Evolutionary conservation across 2,888 invertebrate genomes (phyloP).

Genomic region (Dendrolimus houi): DNA sequence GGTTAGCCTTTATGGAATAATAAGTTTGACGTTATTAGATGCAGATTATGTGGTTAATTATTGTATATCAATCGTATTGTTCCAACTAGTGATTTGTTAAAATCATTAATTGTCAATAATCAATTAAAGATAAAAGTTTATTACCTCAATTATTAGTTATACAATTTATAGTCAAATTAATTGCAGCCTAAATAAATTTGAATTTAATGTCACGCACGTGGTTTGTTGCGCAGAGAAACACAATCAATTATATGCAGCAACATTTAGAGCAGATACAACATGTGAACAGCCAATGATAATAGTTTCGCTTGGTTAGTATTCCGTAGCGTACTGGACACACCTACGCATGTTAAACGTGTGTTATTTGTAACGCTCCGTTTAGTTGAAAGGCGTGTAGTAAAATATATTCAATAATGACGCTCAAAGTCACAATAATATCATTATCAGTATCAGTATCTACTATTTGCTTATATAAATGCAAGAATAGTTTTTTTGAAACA

Average conservation of each 20-base stretch:
- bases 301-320: constrained; percentile 31
- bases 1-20: too few relatives aligned
- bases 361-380: constrained; percentile 7
- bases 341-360: not conserved
- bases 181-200: not conserved
- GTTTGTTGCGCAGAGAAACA: not conserved
- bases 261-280: not conserved
- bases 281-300: constrained; percentile 29
- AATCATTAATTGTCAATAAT: too few relatives aligned
- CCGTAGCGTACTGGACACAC: constrained; percentile 20
- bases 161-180: not conserved
- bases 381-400: not conserved
- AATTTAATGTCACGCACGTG: constrained; percentile 2
- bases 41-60: too few relatives aligned
- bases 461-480: too few relatives aligned
- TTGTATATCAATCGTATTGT: too few relatives aligned
- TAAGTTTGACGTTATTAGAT: too few relatives aligned
- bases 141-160: not conserved
- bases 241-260: not conserved
- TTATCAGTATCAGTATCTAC: too few relatives aligned
- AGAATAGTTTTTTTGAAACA: too few relatives aligned
- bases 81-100: too few relatives aligned
- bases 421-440: too few relatives aligned
- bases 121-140: too few relatives aligned
- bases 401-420: too few relatives aligned